phyloP scores from a whole-genome alignment of 2,113 vertebrate species.

The Pelmatolapia mariae region DNA sequence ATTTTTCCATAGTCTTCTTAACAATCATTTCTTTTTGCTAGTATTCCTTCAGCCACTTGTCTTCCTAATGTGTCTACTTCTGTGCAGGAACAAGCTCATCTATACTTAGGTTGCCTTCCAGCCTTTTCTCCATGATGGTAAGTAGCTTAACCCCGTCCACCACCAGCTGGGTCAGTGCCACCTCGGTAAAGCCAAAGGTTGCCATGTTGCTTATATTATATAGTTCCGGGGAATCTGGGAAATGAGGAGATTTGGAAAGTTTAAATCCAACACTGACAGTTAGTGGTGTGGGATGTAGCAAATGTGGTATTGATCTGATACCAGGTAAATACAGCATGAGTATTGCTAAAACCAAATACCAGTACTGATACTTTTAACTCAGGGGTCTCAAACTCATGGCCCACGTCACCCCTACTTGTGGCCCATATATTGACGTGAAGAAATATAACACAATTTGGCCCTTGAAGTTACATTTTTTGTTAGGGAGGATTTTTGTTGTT shows the following conservation, averaged over 20 bases:
- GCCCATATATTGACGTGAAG: neutral
- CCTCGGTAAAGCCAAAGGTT: constrained; percentile 63
- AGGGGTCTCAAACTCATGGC: neutral
- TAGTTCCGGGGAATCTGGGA: constrained; percentile 1
- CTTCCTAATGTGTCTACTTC: constrained; percentile 39
- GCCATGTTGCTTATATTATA: constrained; percentile 30
- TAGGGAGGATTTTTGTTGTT: neutral
- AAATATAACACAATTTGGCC: neutral
- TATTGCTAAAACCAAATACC: neutral
- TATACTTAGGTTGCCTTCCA: constrained; percentile 38
- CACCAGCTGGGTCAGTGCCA: constrained; percentile 61
- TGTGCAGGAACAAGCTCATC: constrained; percentile 63
- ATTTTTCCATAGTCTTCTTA: neutral
- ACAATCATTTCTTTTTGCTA: neutral
- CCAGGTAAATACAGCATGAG: neutral
- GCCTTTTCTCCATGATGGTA: constrained; percentile 64
- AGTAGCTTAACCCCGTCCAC: constrained; percentile 71
- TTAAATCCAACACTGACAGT: neutral
- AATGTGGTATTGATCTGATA: neutral
- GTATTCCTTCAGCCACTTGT: neutral
- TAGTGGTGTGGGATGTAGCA: neutral
- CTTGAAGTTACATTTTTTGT: neutral
- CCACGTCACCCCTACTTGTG: neutral
- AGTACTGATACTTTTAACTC: neutral
- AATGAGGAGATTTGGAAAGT: neutral